Evolutionary conservation across 2,797 vertebrate species (phyloP), one percentile per base, ranked within the genome.

Genomic region (Melanotaenia parkinsoni): DNA sequence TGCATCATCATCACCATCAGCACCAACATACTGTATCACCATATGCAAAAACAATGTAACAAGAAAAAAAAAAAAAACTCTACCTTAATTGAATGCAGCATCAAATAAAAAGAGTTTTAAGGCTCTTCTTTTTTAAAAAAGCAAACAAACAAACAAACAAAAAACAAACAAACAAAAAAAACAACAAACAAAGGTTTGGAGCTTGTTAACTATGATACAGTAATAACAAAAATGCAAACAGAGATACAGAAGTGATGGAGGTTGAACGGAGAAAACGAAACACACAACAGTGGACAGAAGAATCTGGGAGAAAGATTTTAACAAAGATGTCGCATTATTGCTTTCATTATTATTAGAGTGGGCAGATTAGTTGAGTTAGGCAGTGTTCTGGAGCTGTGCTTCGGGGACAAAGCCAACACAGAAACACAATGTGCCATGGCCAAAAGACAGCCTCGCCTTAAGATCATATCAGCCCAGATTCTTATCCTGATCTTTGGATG

Each of bases 341-440:
- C 79, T 80, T 68, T 70, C 38, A 35, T 69, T 32, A 62, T 50
- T 74, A 82, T 76, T 32, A 53, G 69, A 80, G 71, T 71, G 79
- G 69, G 80, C 78, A 88, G 84, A 93, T 90, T 86, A 88, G 87
- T 78, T 90, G 85, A 87, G 66, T 89, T 87, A 86, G 54, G 20
- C 84, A 67, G 64, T 57, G 72, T 86, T 86, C 77, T 78, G 72
- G 67, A 81, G 81, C 82, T 58, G 53, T 10, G 89, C 89, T 88
- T 77, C 51, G 24, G 57, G 57, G 89, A 83, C 77, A 75, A 75
- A 88, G 78, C 84, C 70, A 80, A 91, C 79, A 90, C 76, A 83
- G 77, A 82, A 87, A 84, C 82, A 70, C 75, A 75, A 70, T 5
- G n/a, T 74, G 83, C 61, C 56, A 50, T 58, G 58, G 79, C 81